These are phyloP conservation scores for Andrena cerasifolii DNA, from an alignment of 1,140 invertebrate species.

Conservation along the genomic window DNA sequence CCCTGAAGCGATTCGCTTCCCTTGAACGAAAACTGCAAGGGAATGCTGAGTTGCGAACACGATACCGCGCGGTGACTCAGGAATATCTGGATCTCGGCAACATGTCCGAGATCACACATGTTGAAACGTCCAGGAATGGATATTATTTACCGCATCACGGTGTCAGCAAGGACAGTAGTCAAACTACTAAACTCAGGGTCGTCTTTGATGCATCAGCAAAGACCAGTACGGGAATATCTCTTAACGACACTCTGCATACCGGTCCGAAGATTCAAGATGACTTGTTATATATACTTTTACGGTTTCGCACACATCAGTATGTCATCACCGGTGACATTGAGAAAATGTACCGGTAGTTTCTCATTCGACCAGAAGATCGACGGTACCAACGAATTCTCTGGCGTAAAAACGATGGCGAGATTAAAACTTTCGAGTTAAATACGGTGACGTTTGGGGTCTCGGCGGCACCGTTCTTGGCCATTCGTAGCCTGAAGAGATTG, in stretches of 20 bases:
- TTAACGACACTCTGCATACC: neutral
- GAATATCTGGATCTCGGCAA: neutral
- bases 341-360: too few relatives aligned
- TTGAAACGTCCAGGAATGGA: neutral
- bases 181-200: too few relatives aligned
- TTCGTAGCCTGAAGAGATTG: constrained; percentile 45
- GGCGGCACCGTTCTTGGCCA: constrained; percentile 1
- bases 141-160: constrained; percentile 8
- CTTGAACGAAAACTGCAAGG: neutral
- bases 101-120: neutral
- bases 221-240: neutral
- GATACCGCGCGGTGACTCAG: neutral
- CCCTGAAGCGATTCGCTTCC: neutral
- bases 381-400: too few relatives aligned
- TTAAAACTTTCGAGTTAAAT: constrained; percentile 2
- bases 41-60: neutral
- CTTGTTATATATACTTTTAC: neutral
- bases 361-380: too few relatives aligned
- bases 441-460: neutral
- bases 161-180: neutral
- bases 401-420: neutral
- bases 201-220: neutral
- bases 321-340: too few relatives aligned
- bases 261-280: neutral
- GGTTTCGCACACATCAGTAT: neutral